A percentile compares a stretch with the other conserved stretches of the same genome.
Evolutionary conservation across 1,140 invertebrate species (phyloP).

Genomic region (Pararge aegeria): DNA sequence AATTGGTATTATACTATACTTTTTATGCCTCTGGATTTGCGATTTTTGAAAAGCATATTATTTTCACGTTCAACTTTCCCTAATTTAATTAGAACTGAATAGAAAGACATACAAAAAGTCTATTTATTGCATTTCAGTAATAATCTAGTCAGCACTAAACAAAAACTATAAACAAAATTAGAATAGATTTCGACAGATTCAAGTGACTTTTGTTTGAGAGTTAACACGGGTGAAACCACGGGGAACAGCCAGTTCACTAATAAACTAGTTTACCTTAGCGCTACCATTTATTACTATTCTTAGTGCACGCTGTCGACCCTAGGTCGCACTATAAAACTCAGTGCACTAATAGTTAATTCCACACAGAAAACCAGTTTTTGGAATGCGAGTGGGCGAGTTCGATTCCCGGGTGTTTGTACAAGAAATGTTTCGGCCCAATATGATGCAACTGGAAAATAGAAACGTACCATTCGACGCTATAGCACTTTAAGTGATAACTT

Average conservation of each 20-base stretch:
- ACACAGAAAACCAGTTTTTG: constrained; percentile 48
- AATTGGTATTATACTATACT: no score
- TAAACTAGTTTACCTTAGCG: neutral
- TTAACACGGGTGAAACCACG: no score
- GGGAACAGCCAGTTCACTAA: neutral
- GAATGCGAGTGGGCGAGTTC: constrained; percentile 55
- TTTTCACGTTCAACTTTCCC: no score
- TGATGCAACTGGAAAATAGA: constrained; percentile 24
- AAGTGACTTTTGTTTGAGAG: no score
- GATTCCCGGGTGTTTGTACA: constrained; percentile 49
- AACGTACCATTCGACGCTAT: constrained; percentile 19
- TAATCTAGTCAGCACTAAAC: no score
- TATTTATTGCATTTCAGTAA: no score
- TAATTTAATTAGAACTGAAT: no score
- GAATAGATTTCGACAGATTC: no score
- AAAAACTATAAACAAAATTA: no score
- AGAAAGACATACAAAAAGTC: no score
- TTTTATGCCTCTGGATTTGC: no score
- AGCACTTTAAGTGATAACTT: constrained; percentile 13
- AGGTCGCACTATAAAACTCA: constrained; percentile 34
- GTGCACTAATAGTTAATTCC: constrained; percentile 38
- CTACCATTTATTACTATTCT: neutral
- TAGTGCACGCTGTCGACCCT: constrained; percentile 18
- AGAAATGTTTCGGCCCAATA: constrained; percentile 35
- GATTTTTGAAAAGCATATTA: no score